phyloP scores from a whole-genome alignment of 1,140 invertebrate species.

The Eubasilissa regina region DNA sequence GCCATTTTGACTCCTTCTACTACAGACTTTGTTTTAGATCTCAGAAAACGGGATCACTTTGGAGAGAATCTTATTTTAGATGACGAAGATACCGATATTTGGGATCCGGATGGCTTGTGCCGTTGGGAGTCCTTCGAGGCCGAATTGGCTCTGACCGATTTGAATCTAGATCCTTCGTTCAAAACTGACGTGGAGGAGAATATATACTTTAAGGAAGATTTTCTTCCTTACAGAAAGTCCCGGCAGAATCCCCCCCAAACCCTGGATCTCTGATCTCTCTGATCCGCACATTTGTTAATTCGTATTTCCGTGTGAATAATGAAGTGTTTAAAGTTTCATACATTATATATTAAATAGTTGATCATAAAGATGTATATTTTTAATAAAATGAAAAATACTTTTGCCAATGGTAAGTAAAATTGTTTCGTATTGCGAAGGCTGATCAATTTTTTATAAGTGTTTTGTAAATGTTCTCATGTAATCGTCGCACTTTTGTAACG shows the following conservation, averaged over 20 bases:
- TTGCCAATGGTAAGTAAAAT: slow-evolving; percentile 24
- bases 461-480: slow-evolving; percentile 23
- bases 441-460: slow-evolving; percentile 37
- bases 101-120: slow-evolving; percentile 68
- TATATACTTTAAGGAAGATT: slow-evolving; percentile 72
- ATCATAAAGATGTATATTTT: slow-evolving; percentile 35
- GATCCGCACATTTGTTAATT: slow-evolving; percentile 35
- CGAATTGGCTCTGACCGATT: slow-evolving; percentile 69
- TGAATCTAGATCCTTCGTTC: slow-evolving; percentile 70
- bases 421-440: slow-evolving; percentile 34
- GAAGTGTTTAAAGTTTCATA: slow-evolving; percentile 30
- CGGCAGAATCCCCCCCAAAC: slow-evolving; percentile 49
- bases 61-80: slow-evolving; percentile 50
- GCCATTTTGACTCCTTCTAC: slow-evolving; percentile 74
- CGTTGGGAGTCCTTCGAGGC: slow-evolving; percentile 73
- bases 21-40: slow-evolving; percentile 47
- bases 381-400: slow-evolving; percentile 23
- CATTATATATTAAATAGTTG: slow-evolving; percentile 18
- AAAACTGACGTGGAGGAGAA: slow-evolving; percentile 75
- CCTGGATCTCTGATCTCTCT: slow-evolving; percentile 58
- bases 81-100: slow-evolving; percentile 64
- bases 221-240: slow-evolving; percentile 62
- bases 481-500: background rate
- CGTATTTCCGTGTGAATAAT: slow-evolving; percentile 23
- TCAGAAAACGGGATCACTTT: slow-evolving; percentile 47